phyloP scores from a whole-genome alignment of 2,797 vertebrate species.

The Caiman crocodilus region DNA sequence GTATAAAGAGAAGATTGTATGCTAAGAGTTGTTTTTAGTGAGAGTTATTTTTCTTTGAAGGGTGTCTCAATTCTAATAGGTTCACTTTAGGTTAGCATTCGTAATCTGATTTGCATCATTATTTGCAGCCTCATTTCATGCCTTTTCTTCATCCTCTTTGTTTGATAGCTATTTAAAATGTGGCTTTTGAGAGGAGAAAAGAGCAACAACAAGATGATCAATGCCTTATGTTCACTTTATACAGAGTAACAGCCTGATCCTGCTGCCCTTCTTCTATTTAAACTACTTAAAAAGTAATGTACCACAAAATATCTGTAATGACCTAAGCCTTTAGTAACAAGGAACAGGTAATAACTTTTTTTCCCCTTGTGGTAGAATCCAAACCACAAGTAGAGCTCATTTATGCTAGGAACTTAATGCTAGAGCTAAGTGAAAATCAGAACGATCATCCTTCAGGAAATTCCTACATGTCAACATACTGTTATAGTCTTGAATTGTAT shows the following conservation, averaged over 20 bases:
- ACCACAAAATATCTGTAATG: slow-evolving; percentile 11
- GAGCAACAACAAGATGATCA: slow-evolving; percentile 44
- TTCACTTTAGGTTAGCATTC: slow-evolving; percentile 46
- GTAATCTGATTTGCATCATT: slow-evolving; percentile 53
- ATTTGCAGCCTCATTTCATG: slow-evolving; percentile 46
- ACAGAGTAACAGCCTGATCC: slow-evolving; percentile 14
- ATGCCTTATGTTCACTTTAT: slow-evolving; percentile 37
- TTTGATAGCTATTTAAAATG: slow-evolving; percentile 48
- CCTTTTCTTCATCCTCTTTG: slow-evolving; percentile 54
- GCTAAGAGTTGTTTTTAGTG: slow-evolving; percentile 46
- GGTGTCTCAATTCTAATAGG: slow-evolving; percentile 63
- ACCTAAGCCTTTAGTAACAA: slow-evolving; percentile 10
- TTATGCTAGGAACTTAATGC: neutral
- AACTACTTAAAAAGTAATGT: slow-evolving; percentile 48
- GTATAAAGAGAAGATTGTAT: slow-evolving; percentile 21
- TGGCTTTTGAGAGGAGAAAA: slow-evolving; percentile 42
- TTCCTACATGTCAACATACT: neutral
- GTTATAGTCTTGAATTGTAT: neutral
- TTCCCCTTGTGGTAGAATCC: neutral
- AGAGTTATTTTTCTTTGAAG: slow-evolving; percentile 47
- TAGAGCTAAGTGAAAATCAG: neutral
- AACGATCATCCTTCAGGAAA: neutral
- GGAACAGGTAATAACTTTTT: slow-evolving; percentile 30
- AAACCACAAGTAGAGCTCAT: too few relatives aligned
- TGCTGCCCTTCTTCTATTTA: slow-evolving; percentile 15